Evolutionary conservation across 2,888 invertebrate species (phyloP), one percentile per base, ranked within the genome.

Genomic region (Melipona beecheii): DNA sequence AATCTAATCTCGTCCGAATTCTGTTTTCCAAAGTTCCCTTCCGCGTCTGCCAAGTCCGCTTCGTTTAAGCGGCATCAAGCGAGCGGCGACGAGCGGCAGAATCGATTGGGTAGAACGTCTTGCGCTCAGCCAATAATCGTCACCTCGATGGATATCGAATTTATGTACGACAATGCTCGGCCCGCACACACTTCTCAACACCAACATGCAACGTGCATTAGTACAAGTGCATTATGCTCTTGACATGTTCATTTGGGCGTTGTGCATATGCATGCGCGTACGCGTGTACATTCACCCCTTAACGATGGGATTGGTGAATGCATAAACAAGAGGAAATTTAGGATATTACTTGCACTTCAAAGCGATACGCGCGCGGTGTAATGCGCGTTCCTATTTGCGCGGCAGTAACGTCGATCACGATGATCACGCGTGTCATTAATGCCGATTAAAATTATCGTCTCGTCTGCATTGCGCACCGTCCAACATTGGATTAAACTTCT

Each of bases 211-310:
- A 81, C 75, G 75, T 75, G 76, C 86, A 86, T 86, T 87, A 88
- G 76, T 81, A 85, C 86, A 79, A 88, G 86, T 85, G 82, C 89
- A 79, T 83, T 79, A 88, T 71, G 85, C 87, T 80, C 87, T 86
- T 88, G 87, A 88, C 87, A 88, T 88, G 89, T 88, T 88, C 89
- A 88, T 88, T 88, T 84, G 72, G 84, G 72, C 62, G 62, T 49
- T 27, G 74, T 74, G 84, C 77, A 72, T 78, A 78, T 79, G 82
- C 82, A 77, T 64, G 36, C 68, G 81, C 68, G 80, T 77, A 81
- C 75, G 71, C 56, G 70, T 69, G 83, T 43, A 43, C 76, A 80
- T 77, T 68, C 75, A 62, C 50, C 65, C 84, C 75, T 79, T 77
- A 86, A 68, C 80, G 65, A 75, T 66, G 78, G 74, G 69, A 66